Conservation (phyloP, 2,888 invertebrate species). For the Cinara cedri region DNA sequence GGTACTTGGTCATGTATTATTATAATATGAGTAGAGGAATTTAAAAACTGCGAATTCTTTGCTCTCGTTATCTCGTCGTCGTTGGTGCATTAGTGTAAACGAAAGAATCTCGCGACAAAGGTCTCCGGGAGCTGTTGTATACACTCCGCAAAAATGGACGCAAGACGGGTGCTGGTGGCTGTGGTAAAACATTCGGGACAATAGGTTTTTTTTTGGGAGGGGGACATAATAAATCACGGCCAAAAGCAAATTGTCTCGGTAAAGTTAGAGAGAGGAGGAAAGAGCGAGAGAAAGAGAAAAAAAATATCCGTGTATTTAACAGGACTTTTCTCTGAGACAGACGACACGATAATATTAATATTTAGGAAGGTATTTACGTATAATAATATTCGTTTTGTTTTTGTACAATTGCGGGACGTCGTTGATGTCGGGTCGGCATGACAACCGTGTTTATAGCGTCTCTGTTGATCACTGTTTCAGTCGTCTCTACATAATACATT, state of each 20-base stretch:
- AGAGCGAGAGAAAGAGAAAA: not conserved
- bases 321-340: not conserved
- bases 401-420: not conserved
- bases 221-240: conserved; percentile 22
- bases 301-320: not conserved
- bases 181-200: conserved; percentile 3
- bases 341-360: not conserved
- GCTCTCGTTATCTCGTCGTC: not conserved
- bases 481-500: no score
- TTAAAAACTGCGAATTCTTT: not conserved
- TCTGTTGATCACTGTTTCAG: conserved; percentile 46
- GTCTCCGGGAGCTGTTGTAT: not conserved
- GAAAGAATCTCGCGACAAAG: conserved; percentile 12
- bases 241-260: conserved; percentile 17
- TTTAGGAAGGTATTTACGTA: no score
- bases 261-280: conserved; percentile 9
- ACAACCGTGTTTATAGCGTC: conserved; percentile 23
- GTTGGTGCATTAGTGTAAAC: conserved; percentile 14
- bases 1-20: not conserved
- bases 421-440: conserved; percentile 18
- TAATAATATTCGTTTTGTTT: no score
- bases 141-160: no score
- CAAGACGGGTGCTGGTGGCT: not conserved
- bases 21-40: not conserved
- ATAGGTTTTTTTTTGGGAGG: conserved; percentile 17